Evolutionary conservation across 2,113 vertebrate species (phyloP).

Genomic region (Rutilus rutilus): DNA sequence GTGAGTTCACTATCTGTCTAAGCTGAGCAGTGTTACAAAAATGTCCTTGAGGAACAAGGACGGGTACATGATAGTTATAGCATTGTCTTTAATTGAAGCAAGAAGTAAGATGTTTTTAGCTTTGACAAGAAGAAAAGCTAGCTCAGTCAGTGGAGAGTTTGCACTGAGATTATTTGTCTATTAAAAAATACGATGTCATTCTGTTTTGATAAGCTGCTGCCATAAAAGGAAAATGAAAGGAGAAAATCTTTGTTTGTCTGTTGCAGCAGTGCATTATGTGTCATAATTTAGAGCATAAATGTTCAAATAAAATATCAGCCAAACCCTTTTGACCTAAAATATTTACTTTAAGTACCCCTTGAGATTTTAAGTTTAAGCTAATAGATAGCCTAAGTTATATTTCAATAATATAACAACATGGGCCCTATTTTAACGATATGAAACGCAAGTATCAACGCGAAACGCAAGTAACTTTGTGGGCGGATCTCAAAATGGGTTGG

Average conservation of each 20-base stretch:
- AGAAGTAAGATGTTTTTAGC: conserved; percentile 54
- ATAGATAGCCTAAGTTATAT: background rate
- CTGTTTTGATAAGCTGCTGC: background rate
- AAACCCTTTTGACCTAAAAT: background rate
- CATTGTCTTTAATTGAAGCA: conserved; percentile 56
- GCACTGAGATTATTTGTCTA: background rate
- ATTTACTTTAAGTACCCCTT: background rate
- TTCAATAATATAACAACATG: background rate
- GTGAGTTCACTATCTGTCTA: conserved; percentile 31
- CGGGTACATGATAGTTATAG: conserved; percentile 45
- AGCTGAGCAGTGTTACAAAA: conserved; percentile 45
- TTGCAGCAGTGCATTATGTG: too few relatives aligned
- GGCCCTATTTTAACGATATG: too few relatives aligned
- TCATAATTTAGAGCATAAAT: too few relatives aligned
- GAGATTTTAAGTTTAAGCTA: background rate
- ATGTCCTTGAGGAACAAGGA: conserved; percentile 27
- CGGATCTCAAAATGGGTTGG: too few relatives aligned
- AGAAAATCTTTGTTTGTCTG: too few relatives aligned
- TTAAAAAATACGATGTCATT: background rate
- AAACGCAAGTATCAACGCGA: too few relatives aligned
- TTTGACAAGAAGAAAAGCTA: background rate
- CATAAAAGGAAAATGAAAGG: too few relatives aligned
- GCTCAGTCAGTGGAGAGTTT: background rate
- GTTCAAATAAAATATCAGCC: background rate
- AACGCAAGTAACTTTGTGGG: too few relatives aligned